Conservation (phyloP, 1,140 invertebrate genomes). For the Eumaeus atala region DNA sequence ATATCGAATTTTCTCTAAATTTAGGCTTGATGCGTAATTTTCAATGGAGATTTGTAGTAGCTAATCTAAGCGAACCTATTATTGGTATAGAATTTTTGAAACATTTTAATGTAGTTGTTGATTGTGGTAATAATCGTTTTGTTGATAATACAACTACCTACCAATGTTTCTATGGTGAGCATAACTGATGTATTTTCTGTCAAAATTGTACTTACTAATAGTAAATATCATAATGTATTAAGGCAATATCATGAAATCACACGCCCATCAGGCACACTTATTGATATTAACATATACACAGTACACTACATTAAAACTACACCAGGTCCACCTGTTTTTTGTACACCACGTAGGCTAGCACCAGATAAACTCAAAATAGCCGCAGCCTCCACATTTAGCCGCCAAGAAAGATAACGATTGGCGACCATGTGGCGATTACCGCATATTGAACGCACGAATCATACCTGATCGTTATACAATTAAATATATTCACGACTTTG, state of each 20-base stretch:
- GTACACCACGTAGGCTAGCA: no score
- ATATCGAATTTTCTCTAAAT: constrained; percentile 12
- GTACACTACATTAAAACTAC: no score
- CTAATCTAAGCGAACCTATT: constrained; percentile 31
- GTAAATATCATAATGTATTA: constrained; percentile 1
- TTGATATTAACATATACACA: no score
- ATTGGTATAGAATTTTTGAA: constrained; percentile 33
- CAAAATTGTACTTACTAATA: background rate
- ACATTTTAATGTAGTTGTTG: background rate
- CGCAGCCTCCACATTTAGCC: background rate
- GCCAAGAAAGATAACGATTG: background rate
- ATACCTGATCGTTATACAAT: constrained; percentile 3
- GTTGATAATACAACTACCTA: constrained; percentile 1
- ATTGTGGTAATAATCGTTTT: background rate
- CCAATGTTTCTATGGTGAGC: background rate
- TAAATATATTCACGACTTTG: background rate
- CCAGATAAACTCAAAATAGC: no score
- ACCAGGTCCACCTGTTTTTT: no score
- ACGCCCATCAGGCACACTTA: background rate
- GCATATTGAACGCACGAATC: background rate
- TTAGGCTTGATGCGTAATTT: constrained; percentile 19
- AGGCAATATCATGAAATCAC: background rate
- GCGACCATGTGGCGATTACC: background rate
- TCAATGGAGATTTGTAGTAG: constrained; percentile 22
- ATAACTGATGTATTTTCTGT: background rate